Conservation (phyloP, 2,113 vertebrate species). For the Ageneiosus marmoratus region DNA sequence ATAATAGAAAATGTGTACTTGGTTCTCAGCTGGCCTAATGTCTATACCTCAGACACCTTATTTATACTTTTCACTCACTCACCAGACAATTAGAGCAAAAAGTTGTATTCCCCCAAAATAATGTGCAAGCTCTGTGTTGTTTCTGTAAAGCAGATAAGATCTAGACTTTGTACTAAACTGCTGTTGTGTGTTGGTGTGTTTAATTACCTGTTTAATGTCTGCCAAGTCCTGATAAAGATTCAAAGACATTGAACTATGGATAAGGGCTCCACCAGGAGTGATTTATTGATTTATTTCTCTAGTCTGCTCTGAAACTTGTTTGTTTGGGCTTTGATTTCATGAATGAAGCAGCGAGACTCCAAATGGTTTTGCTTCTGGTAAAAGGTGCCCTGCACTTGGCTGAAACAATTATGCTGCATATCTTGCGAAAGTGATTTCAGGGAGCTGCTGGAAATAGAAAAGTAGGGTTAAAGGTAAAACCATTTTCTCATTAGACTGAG, state of each 20-base stretch:
- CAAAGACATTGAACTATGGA: neutral
- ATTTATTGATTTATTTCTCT: neutral
- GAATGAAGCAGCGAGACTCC: slow-evolving; percentile 2
- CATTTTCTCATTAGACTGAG: slow-evolving; percentile 71
- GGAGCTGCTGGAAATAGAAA: slow-evolving; percentile 67
- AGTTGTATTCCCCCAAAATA: neutral
- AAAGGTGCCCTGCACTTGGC: slow-evolving; percentile 39
- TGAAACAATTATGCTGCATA: slow-evolving; percentile 70
- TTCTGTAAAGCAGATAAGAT: neutral
- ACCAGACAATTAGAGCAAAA: neutral
- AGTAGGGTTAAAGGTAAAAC: slow-evolving; percentile 66
- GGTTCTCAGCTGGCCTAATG: neutral
- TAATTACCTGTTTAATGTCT: slow-evolving; percentile 4
- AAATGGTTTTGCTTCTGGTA: slow-evolving; percentile 36
- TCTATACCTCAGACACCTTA: neutral
- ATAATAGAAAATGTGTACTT: neutral
- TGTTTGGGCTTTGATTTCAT: slow-evolving; percentile 35
- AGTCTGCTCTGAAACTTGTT: slow-evolving; percentile 7
- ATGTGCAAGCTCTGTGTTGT: neutral
- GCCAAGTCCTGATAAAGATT: neutral
- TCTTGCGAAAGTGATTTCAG: slow-evolving; percentile 60
- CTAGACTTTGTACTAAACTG: neutral
- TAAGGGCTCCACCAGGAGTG: neutral
- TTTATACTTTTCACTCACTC: neutral
- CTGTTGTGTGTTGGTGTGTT: neutral